Conservation (phyloP, 2,113 vertebrate species). For the Turnix velox region DNA sequence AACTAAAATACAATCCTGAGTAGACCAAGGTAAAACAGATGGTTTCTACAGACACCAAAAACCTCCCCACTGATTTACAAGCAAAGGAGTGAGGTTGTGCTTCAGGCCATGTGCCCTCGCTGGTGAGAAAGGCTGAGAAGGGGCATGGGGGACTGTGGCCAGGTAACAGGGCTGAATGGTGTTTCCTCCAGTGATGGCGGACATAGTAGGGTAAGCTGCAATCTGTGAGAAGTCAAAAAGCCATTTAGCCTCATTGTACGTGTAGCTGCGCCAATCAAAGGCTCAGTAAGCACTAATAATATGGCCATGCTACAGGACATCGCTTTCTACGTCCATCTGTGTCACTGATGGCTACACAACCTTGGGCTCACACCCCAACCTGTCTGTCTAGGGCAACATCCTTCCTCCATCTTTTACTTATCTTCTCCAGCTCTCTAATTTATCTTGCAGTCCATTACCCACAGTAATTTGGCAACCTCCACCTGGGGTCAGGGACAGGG, state of each 20-base stretch:
- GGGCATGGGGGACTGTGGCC: neutral
- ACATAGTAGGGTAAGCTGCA: neutral
- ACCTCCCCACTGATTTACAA: neutral
- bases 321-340: neutral
- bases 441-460: neutral
- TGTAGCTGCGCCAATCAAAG: neutral
- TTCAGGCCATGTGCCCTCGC: neutral
- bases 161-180: fast-evolving
- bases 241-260: neutral
- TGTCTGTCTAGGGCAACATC: neutral
- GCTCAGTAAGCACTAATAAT: neutral
- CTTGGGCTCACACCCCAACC: neutral
- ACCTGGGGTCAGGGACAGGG: neutral
- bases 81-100: neutral
- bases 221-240: neutral
- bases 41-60: neutral
- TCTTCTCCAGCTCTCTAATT: neutral
- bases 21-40: neutral
- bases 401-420: neutral
- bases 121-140: neutral
- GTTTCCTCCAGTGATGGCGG: neutral
- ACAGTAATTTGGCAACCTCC: fast-evolving
- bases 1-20: neutral
- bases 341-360: fast-evolving
- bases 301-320: fast-evolving